A percentile compares a stretch with the other conserved stretches of the same genome.
Conservation (phyloP, 1,140 invertebrate species). For the Carcinoscorpius rotundicauda region DNA sequence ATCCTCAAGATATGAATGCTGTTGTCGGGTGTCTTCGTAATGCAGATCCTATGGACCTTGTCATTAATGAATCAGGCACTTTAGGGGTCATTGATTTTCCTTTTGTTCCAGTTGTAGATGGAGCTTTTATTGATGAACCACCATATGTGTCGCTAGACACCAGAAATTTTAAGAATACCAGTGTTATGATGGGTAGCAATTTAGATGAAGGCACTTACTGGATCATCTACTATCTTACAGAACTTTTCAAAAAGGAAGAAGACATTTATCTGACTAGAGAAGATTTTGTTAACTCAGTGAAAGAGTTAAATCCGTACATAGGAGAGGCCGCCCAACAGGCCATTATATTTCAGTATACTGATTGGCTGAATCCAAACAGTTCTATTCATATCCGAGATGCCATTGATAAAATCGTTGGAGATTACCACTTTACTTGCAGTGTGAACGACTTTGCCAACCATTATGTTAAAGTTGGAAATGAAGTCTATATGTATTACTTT, state of each 20-base stretch:
- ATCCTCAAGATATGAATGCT: constrained; percentile 49
- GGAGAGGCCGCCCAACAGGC: constrained; percentile 61
- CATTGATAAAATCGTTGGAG: constrained; percentile 89
- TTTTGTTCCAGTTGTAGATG: constrained; percentile 87
- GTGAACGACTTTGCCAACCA: constrained; percentile 76
- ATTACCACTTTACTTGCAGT: constrained; percentile 91
- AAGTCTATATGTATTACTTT: constrained; percentile 92
- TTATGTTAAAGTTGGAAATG: constrained; percentile 66
- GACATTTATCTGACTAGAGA: constrained; percentile 61
- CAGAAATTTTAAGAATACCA: constrained; percentile 85
- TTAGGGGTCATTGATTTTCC: constrained; percentile 53
- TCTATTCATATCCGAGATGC: constrained; percentile 65
- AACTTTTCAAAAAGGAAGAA: constrained; percentile 68
- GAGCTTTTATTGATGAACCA: constrained; percentile 73
- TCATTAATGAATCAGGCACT: constrained; percentile 70
- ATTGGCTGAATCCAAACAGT: constrained; percentile 80
- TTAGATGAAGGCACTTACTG: constrained; percentile 90
- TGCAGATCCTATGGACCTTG: constrained; percentile 54
- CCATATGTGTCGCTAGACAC: constrained; percentile 60
- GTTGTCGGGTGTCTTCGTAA: constrained; percentile 64
- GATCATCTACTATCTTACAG: constrained; percentile 78
- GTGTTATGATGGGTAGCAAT: constrained; percentile 83
- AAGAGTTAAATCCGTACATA: constrained; percentile 68
- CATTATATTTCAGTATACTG: constrained; percentile 76
- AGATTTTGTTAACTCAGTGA: constrained; percentile 60